Percentiles rank a stretch among this genome's conserved stretches.
These are phyloP conservation scores for Epirrhoe alternata DNA, from an alignment of 2,888 invertebrate species.

Conservation along the genomic window DNA sequence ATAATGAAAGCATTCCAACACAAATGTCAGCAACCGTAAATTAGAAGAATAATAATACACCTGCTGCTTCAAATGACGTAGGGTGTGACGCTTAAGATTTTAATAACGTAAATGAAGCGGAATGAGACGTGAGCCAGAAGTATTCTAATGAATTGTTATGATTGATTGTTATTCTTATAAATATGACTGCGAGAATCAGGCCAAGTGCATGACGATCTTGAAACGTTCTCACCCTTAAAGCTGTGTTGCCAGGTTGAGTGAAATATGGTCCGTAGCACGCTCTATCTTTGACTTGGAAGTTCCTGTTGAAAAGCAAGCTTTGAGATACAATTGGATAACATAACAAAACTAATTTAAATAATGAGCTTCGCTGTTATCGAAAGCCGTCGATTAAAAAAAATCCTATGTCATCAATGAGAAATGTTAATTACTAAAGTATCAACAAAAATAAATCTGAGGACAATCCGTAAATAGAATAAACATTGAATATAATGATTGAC, in stretches of 20 bases:
- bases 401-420: constrained; percentile 12
- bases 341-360: background rate
- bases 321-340: background rate
- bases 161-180: constrained; percentile 73
- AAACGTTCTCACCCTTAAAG: constrained; percentile 72
- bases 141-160: constrained; percentile 62
- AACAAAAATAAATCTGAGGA: constrained; percentile 59
- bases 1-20: constrained; percentile 11
- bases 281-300: constrained; percentile 1
- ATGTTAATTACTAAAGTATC: constrained; percentile 2
- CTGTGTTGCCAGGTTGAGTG: constrained; percentile 63
- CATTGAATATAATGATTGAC: constrained; percentile 50
- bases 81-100: constrained; percentile 52
- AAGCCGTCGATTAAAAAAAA: background rate
- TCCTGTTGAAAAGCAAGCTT: constrained; percentile 8
- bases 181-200: constrained; percentile 72
- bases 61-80: constrained; percentile 51
- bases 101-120: constrained; percentile 58
- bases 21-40: constrained; percentile 16
- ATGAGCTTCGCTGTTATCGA: background rate
- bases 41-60: constrained; percentile 42
- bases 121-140: constrained; percentile 52
- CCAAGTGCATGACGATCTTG: constrained; percentile 73
- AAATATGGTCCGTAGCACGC: constrained; percentile 26
- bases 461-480: constrained; percentile 54